A percentile compares a stretch with the other conserved stretches of the same genome.
Conservation (phyloP, 2,888 invertebrate genomes). For the Drosophila heteroneura region DNA sequence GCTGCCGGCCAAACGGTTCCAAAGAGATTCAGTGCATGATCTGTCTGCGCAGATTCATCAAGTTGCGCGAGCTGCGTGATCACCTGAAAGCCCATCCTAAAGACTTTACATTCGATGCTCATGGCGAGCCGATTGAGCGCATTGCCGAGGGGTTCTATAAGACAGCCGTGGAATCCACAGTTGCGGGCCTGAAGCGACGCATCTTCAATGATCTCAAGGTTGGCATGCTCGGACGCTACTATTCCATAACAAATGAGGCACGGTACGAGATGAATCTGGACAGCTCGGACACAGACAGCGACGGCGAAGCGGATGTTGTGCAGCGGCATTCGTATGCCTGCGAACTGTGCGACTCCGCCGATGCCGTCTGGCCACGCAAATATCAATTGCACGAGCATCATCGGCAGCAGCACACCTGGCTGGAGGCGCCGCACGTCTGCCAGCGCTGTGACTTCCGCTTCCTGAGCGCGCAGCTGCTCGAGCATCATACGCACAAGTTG, state of each 20-base stretch:
- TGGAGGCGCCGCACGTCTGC: slow-evolving; percentile 86
- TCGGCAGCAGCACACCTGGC: slow-evolving; percentile 81
- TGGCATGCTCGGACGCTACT: slow-evolving; percentile 77
- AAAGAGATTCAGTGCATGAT: slow-evolving; percentile 85
- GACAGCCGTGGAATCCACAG: slow-evolving; percentile 67
- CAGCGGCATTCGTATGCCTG: slow-evolving; percentile 73
- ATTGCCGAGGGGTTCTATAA: slow-evolving; percentile 79
- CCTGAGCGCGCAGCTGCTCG: slow-evolving; percentile 86
- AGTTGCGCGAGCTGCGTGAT: slow-evolving; percentile 77
- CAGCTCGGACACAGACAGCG: slow-evolving; percentile 76
- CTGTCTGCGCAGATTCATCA: slow-evolving; percentile 81
- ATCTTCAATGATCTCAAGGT: slow-evolving; percentile 71
- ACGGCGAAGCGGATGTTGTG: slow-evolving; percentile 64
- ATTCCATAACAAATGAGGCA: slow-evolving; percentile 83
- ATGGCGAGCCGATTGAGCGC: slow-evolving; percentile 67
- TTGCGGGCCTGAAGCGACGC: slow-evolving; percentile 60
- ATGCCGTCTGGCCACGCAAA: slow-evolving; percentile 76
- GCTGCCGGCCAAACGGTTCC: slow-evolving; percentile 82
- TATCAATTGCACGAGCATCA: slow-evolving; percentile 83
- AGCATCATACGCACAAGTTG: slow-evolving; percentile 86
- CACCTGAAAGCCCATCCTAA: slow-evolving; percentile 76
- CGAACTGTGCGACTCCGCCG: slow-evolving; percentile 70
- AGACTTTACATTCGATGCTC: slow-evolving; percentile 66
- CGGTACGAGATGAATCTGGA: slow-evolving; percentile 83
- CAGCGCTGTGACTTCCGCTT: slow-evolving; percentile 87